phyloP scores from a whole-genome alignment of 2,888 invertebrate species.

The Ornithoptera alexandrae region DNA sequence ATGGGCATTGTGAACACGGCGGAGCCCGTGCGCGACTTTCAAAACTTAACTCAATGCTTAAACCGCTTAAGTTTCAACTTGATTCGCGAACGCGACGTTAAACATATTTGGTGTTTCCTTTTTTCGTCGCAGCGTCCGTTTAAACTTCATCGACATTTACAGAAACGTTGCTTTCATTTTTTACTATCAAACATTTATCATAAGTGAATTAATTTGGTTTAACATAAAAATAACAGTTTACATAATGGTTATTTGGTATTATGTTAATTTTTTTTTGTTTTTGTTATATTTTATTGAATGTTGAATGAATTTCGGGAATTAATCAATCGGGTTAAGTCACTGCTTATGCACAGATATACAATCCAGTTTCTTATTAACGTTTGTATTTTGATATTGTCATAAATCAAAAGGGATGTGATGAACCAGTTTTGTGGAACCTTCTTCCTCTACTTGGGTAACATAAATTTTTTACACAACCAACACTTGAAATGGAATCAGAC shows the following conservation, averaged over 20 bases:
- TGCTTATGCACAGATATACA: conserved; percentile 6
- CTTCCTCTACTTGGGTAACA: not conserved
- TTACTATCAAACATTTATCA: conserved; percentile 62
- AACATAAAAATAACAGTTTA: conserved; percentile 68
- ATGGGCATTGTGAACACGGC: conserved; percentile 50
- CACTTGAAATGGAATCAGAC: too few species aligned
- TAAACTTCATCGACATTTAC: conserved; percentile 61
- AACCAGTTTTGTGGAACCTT: not conserved
- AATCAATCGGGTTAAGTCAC: conserved; percentile 46
- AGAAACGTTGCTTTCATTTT: conserved; percentile 62
- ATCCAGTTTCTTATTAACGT: conserved; percentile 14
- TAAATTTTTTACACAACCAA: too few species aligned
- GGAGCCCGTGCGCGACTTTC: conserved; percentile 28
- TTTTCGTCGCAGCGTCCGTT: conserved; percentile 55
- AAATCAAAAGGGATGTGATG: not conserved
- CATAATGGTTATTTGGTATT: conserved; percentile 60
- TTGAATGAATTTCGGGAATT: conserved; percentile 49
- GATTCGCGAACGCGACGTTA: conserved; percentile 30
- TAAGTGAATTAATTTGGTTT: conserved; percentile 76
- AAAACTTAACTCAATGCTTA: conserved; percentile 34
- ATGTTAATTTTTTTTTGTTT: conserved; percentile 44
- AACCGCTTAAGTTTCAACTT: conserved; percentile 33
- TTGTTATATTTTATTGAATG: conserved; percentile 54
- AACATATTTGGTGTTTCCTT: conserved; percentile 49
- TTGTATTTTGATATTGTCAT: not conserved